A percentile compares a stretch with the other conserved stretches of the same genome.
These are phyloP conservation scores for Macrosteles quadrilineatus DNA, from an alignment of 1,140 invertebrate genomes.

Conservation along the genomic window DNA sequence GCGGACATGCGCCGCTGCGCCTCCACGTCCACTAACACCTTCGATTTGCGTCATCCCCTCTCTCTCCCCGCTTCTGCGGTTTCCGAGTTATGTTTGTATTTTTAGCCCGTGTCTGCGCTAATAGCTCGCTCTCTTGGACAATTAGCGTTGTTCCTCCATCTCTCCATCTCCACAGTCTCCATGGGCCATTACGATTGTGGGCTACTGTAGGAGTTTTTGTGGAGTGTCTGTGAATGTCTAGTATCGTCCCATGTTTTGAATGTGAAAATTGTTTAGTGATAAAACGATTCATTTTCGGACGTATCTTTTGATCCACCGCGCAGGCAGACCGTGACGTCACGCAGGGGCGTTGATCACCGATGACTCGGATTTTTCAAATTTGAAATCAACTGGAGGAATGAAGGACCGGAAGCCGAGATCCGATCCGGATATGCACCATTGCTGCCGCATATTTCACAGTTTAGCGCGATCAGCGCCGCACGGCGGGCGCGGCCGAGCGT, in stretches of 20 bases:
- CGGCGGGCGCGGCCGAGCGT: background rate
- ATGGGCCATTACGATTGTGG: background rate
- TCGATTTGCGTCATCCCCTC: background rate
- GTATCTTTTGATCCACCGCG: background rate
- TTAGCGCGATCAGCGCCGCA: constrained; percentile 18
- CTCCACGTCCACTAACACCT: background rate
- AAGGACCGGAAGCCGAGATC: constrained; percentile 16
- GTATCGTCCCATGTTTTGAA: background rate
- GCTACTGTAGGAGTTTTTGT: background rate
- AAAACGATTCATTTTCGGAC: background rate
- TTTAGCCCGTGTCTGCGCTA: background rate
- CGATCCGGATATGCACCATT: constrained; percentile 26
- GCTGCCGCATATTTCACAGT: constrained; percentile 26
- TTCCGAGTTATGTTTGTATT: constrained; percentile 7
- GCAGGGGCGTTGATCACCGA: constrained; percentile 12
- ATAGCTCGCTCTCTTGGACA: background rate
- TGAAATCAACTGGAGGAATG: constrained; percentile 14
- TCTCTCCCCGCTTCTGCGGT: background rate
- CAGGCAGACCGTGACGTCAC: background rate
- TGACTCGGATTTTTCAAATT: constrained; percentile 22
- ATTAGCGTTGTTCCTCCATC: background rate
- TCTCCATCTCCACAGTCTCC: background rate
- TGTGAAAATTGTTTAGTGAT: background rate
- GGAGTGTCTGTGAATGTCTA: background rate
- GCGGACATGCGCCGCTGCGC: background rate